Evolutionary conservation across 1,140 invertebrate species (phyloP).

Genomic region (Drosophila tropicalis): DNA sequence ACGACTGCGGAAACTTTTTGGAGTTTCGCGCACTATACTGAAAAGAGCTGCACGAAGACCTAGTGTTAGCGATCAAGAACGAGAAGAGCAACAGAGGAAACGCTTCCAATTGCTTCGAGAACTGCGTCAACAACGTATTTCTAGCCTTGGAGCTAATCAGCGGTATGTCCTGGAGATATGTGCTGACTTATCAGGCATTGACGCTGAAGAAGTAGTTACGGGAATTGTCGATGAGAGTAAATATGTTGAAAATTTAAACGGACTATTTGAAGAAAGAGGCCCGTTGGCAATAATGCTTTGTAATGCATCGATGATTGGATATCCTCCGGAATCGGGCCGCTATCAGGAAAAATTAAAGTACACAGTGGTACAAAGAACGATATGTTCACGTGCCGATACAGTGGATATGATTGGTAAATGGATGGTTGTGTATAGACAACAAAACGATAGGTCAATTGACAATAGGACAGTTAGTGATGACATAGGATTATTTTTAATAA

Average conservation of each 20-base stretch:
- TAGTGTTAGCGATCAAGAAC: conserved; percentile 64
- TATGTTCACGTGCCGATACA: conserved; percentile 84
- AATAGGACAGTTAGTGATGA: conserved; percentile 85
- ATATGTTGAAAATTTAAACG: conserved; percentile 85
- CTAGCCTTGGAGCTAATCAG: conserved; percentile 83
- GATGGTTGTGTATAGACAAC: conserved; percentile 84
- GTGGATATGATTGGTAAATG: conserved; percentile 84
- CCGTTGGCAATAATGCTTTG: conserved; percentile 84
- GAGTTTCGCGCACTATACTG: conserved; percentile 64
- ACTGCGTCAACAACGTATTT: conserved; percentile 61
- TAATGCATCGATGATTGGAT: conserved; percentile 83
- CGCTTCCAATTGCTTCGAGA: conserved; percentile 54
- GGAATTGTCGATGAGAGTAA: conserved; percentile 86
- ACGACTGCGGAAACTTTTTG: conserved; percentile 57
- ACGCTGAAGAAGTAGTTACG: conserved; percentile 86
- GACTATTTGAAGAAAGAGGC: conserved; percentile 84
- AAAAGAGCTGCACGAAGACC: conserved; percentile 54
- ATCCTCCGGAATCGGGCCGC: conserved; percentile 84
- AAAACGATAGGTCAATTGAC: conserved; percentile 83
- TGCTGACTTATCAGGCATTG: conserved; percentile 85
- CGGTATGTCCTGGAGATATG: conserved; percentile 87
- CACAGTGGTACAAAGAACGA: conserved; percentile 83
- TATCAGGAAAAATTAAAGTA: conserved; percentile 80
- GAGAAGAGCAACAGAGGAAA: conserved; percentile 57
- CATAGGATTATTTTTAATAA: conserved; percentile 73